Evolutionary conservation across 2,797 vertebrate species (phyloP).

Genomic region (Peromyscus aztecus): DNA sequence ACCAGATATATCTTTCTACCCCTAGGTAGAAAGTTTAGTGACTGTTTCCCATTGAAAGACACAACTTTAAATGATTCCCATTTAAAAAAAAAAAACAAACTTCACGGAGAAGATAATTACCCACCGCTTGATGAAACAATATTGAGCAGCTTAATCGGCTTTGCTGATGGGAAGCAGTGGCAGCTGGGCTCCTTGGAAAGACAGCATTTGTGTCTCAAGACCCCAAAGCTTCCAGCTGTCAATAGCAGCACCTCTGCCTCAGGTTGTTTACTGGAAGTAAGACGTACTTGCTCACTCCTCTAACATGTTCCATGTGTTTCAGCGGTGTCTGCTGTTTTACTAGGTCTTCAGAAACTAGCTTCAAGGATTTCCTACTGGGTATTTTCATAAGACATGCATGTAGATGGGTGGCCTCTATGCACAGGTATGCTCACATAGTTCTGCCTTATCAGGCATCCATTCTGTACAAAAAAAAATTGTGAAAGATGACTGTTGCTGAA

Average conservation of each 20-base stretch:
- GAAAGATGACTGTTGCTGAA: neutral
- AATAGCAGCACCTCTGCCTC: neutral
- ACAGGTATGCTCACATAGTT: neutral
- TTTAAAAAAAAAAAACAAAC: neutral
- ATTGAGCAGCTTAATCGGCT: constrained; percentile 39
- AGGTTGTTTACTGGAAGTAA: constrained; percentile 1
- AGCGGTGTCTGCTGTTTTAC: neutral
- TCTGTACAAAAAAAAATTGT: neutral
- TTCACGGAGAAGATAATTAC: constrained; percentile 49
- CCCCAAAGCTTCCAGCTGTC: constrained; percentile 3
- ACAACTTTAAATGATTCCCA: constrained; percentile 45
- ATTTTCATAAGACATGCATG: neutral
- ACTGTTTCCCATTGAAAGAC: constrained; percentile 28
- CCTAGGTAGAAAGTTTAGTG: constrained; percentile 7
- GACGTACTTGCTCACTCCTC: neutral
- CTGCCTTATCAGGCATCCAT: neutral
- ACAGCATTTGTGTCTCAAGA: constrained; percentile 12
- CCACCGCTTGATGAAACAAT: constrained; percentile 49
- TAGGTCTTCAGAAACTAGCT: constrained; percentile 38
- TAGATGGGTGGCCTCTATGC: neutral
- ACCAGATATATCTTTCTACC: neutral
- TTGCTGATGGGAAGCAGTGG: constrained; percentile 43
- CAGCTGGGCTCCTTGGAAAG: constrained; percentile 37
- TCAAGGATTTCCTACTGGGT: neutral
- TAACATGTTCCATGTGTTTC: neutral